A percentile compares a stretch with the other conserved stretches of the same genome.
phyloP scores from a whole-genome alignment of 2,113 vertebrate species.

The Dromaius novaehollandiae region DNA sequence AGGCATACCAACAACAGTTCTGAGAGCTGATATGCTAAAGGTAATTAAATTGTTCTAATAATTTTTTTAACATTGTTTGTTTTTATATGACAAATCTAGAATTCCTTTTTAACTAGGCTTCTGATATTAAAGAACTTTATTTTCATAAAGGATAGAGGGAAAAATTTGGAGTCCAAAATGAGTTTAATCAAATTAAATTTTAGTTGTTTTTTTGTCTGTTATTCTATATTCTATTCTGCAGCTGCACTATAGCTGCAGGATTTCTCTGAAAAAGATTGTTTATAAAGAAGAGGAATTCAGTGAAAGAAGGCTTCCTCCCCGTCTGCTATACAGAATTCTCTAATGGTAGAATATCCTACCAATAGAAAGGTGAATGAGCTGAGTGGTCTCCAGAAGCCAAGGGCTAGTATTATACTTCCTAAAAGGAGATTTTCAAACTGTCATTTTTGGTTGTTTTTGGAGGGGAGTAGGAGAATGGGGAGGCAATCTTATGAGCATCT shows the following conservation, averaged over 20 bases:
- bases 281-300: not conserved
- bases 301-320: not conserved
- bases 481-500: not conserved
- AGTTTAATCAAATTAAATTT: not conserved
- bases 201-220: not conserved
- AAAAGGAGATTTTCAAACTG: not conserved
- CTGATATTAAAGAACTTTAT: not conserved
- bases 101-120: not conserved
- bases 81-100: not conserved
- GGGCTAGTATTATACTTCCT: not conserved
- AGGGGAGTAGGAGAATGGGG: rapidly evolving
- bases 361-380: not conserved
- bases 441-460: not conserved
- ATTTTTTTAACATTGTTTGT: not conserved
- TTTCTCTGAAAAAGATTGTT: not conserved
- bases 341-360: not conserved
- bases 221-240: not conserved
- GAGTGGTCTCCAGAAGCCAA: not conserved
- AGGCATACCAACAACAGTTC: not conserved
- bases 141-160: not conserved
- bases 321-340: not conserved
- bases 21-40: conserved; percentile 19
- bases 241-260: not conserved
- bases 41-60: conserved; percentile 31
- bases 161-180: not conserved